Evolutionary conservation across 2,888 invertebrate genomes (phyloP), one percentile per base, ranked within the genome.

Genomic region (Vanessa cardui): DNA sequence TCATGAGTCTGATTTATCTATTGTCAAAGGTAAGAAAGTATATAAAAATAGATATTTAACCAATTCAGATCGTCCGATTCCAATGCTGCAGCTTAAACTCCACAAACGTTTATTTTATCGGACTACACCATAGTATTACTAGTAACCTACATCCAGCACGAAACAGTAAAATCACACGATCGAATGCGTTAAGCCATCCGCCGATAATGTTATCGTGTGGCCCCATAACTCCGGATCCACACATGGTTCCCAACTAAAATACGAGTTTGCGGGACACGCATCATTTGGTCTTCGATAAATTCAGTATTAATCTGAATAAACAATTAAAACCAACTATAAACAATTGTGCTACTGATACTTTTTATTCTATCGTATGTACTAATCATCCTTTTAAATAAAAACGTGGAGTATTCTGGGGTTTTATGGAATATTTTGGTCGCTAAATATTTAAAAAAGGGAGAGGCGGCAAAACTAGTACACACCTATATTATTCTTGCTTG

Each of bases 101-200:
- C 20, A 18, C 56, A 56, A 56, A 18, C 39, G n/a, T 8, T 39
- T 31, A 15, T 31, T 67, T 64, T 66, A 68, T 68, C 63, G 44
- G 46, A 31, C 45, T 44, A 58, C 64, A 62, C 47, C 70, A 77
- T 77, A 77, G 80, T 78, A 78, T 82, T 81, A 82, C 75, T 66
- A 73, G 69, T 80, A 87, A 86, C 88, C 87, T 83, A 87, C 80
- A 86, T 88, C 78, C 74, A 76, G 77, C 73, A 78, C 78, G 81
- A 72, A 85, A 86, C 86, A 84, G 78, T 87, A 88, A 89, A 90
- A 87, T 87, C 86, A 85, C 85, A 86, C 86, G 85, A 86, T 85
- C 79, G 79, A 76, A 76, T 76, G 79, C 78, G 84, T 81, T 85
- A 87, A 86, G 84, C 82, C 82, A 85, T 86, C 86, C 82, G 76